Evolutionary conservation across 2,113 vertebrate species (phyloP), one percentile per base, ranked within the genome.

Genomic region (Vulpes vulpes): DNA sequence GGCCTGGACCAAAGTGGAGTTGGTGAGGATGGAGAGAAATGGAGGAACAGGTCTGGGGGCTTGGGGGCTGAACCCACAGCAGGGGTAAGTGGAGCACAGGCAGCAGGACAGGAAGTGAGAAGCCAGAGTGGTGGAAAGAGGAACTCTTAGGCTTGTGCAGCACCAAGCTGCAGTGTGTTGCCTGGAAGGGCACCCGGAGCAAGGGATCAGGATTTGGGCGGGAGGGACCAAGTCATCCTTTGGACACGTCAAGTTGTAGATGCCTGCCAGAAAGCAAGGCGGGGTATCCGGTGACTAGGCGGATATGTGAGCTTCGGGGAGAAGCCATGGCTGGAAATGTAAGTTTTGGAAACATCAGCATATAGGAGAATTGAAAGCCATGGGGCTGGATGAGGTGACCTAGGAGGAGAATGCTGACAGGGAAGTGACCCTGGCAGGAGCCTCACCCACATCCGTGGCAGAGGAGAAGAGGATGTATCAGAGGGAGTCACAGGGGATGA

Each of bases 1-100:
- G 81, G 32, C 87, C 67, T 62, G 38, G 87, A 62, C 51, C n/a
- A 17, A 0, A 5, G 25, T 5, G 4, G 17, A 1, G 22, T 38
- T 5, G 1, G 11, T 3, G 49, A 35, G 19, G 55, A 4, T 20
- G 64, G 43, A 17, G 71, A 90, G 64, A 79, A 25, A 12, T 8
- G 49, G n/a, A 38, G 65, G 22, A 43, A 51, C 17, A 2, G 35
- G 49, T n/a, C 1, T 9, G 7, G n/a, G 15, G 5, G 17, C 20
- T 38, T n/a, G 32, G 49, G 19, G 76, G 43, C 2, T 4, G 78
- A 32, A 4, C 38, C 32, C 5, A 25, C 27, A 11, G 81, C 4
- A 1, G 20, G 23, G 32, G 62, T 2, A 2, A 43, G 5, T 1
- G 17, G 19, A 20, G n/a, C 8, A 1, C 1, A 7, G 12, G 16